Conservation (phyloP, 1,140 invertebrate species). For the Sipha flava region DNA sequence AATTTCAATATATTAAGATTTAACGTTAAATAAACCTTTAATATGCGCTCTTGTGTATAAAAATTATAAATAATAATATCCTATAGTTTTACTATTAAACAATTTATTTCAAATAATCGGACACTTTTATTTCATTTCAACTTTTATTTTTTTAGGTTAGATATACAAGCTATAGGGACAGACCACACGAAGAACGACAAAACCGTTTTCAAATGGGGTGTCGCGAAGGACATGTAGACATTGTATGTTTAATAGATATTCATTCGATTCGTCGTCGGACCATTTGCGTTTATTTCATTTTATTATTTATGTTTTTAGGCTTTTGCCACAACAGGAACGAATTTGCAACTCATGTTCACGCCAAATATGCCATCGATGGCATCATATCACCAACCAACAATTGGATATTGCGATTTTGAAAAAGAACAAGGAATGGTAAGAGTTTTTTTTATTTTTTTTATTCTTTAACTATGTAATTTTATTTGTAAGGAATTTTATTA, state of each 20-base stretch:
- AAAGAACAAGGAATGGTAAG: constrained; percentile 92
- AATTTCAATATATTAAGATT: no score
- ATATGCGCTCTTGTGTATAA: no score
- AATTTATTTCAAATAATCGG: no score
- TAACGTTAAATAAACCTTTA: no score
- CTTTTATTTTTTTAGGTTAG: constrained; percentile 59
- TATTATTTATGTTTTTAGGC: constrained; percentile 49
- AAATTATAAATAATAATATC: no score
- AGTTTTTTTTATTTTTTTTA: neutral
- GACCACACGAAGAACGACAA: constrained; percentile 83
- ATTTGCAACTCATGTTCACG: constrained; percentile 82
- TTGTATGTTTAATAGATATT: constrained; percentile 50
- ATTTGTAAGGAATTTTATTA: no score
- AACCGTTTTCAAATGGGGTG: constrained; percentile 86
- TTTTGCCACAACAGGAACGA: constrained; percentile 86
- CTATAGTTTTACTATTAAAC: no score
- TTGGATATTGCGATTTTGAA: constrained; percentile 85
- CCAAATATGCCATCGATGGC: constrained; percentile 58
- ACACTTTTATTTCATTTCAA: neutral
- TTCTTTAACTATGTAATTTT: no score
- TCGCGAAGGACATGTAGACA: constrained; percentile 88
- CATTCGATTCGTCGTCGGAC: neutral
- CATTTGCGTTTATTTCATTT: neutral
- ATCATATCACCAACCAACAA: constrained; percentile 49
- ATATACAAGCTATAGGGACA: constrained; percentile 87